Evolutionary conservation across 2,888 invertebrate genomes (phyloP).

Genomic region (Protodeltote pygarga): DNA sequence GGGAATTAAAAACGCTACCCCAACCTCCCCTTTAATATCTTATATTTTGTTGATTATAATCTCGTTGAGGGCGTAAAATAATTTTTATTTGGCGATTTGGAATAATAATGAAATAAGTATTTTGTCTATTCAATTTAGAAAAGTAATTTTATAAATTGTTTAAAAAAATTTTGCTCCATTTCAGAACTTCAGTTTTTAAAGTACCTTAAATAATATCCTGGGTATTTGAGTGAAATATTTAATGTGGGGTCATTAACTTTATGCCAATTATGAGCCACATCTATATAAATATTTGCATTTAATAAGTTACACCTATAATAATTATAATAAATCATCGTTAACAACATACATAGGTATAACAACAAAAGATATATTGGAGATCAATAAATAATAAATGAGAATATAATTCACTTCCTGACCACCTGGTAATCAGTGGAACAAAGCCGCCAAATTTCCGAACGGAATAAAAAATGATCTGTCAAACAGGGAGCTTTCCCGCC

Average conservation of each 20-base stretch:
- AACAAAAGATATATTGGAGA: background rate
- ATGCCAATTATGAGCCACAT: no score
- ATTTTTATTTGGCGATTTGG: constrained; percentile 19
- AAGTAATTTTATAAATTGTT: background rate
- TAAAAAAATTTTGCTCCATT: no score
- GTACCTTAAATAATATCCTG: no score
- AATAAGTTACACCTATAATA: no score
- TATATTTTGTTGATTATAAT: constrained; percentile 56
- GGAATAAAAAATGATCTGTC: constrained; percentile 84
- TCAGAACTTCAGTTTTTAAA: no score
- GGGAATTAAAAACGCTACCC: constrained; percentile 74
- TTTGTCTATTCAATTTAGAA: background rate
- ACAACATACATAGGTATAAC: background rate
- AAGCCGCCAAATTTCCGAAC: constrained; percentile 75
- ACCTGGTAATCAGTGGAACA: constrained; percentile 79
- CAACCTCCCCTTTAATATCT: constrained; percentile 59
- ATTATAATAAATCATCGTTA: no score
- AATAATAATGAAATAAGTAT: constrained; percentile 1
- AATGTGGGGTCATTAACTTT: no score
- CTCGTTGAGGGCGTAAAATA: constrained; percentile 37
- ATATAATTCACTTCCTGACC: constrained; percentile 74
- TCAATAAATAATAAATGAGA: constrained; percentile 29
- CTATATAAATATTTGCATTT: no score
- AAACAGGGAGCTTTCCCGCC: constrained; percentile 80
- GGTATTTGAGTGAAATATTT: no score